Percentiles rank a stretch among this genome's conserved stretches.
Evolutionary conservation across 2,888 invertebrate genomes (phyloP).

Genomic region (Apamea sordens): DNA sequence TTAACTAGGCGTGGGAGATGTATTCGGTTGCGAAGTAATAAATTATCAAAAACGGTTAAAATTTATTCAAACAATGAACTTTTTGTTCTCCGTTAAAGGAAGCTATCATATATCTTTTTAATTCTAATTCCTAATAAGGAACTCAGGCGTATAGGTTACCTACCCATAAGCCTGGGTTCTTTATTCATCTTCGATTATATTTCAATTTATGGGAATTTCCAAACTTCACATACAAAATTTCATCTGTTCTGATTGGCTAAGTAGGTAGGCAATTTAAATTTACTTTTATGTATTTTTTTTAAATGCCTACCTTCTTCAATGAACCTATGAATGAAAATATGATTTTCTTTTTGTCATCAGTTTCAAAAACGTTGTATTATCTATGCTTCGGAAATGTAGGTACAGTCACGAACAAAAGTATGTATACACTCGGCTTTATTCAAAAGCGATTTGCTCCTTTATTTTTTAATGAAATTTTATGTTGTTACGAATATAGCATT

Average conservation of each 20-base stretch:
- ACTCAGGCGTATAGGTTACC: background rate
- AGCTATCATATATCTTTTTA: slow-evolving; percentile 46
- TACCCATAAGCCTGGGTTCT: background rate
- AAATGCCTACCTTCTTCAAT: background rate
- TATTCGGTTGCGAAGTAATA: slow-evolving; percentile 57
- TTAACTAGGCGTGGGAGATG: slow-evolving; percentile 59
- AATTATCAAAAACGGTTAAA: slow-evolving; percentile 61
- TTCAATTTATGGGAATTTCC: slow-evolving; percentile 20
- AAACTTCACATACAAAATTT: slow-evolving; percentile 11
- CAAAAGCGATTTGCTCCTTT: no score
- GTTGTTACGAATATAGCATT: no score
- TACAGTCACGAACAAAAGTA: no score
- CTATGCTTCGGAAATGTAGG: background rate
- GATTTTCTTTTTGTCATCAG: background rate
- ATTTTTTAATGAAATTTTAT: no score
- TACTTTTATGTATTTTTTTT: background rate
- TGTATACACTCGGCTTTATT: no score
- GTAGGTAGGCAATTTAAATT: background rate
- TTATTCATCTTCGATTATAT: slow-evolving; percentile 22
- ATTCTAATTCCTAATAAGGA: slow-evolving; percentile 26
- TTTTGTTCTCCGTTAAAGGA: slow-evolving; percentile 34
- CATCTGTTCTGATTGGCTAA: background rate
- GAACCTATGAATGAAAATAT: background rate
- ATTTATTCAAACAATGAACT: slow-evolving; percentile 51
- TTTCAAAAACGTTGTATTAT: background rate